Conservation (phyloP, 2,113 vertebrate genomes). For the Caranx ignobilis region DNA sequence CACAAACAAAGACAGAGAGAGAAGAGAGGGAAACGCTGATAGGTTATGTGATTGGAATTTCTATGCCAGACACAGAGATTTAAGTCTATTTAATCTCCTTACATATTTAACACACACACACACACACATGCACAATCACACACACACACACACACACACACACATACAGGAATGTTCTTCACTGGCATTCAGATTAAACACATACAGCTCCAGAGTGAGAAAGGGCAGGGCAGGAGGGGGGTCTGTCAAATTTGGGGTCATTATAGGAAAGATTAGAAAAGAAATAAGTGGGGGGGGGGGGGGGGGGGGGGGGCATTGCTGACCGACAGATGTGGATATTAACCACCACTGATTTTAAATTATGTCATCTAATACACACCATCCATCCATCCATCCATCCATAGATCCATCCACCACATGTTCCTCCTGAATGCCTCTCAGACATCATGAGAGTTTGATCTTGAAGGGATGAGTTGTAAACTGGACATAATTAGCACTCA, state of each 20-base stretch:
- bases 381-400: neutral
- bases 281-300: constrained; percentile 18
- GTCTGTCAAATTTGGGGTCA: constrained; percentile 62
- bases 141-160: constrained; percentile 72
- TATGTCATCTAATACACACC: constrained; percentile 43
- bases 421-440: constrained; percentile 20
- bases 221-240: constrained; percentile 1
- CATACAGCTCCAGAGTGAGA: constrained; percentile 59
- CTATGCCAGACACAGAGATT: constrained; percentile 91
- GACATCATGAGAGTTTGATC: neutral
- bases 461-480: neutral
- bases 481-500: constrained; percentile 20
- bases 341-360: constrained; percentile 40
- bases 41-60: constrained; percentile 92
- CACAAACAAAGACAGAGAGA: constrained; percentile 68
- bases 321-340: constrained; percentile 67
- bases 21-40: constrained; percentile 83
- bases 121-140: constrained; percentile 61
- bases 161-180: constrained; percentile 58
- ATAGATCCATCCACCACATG: constrained; percentile 14
- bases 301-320: neutral
- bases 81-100: constrained; percentile 95
- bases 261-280: constrained; percentile 58
- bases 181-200: constrained; percentile 70
- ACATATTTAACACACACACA: constrained; percentile 88